phyloP scores from a whole-genome alignment of 2,888 invertebrate species.

The Steinernema hermaphroditum region DNA sequence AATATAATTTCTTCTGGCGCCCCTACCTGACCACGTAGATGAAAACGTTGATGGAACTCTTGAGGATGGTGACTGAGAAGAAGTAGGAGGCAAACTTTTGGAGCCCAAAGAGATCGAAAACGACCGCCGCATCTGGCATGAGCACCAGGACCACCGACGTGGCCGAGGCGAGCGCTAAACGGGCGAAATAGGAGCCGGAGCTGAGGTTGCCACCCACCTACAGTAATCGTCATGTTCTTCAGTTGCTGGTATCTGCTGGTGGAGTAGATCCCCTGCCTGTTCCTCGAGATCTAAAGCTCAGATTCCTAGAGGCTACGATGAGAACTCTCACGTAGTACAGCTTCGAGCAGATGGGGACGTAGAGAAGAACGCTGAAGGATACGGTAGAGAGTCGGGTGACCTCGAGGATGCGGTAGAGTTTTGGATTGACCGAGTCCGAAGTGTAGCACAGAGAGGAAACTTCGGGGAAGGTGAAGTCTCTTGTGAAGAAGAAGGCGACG shows the following conservation, averaged over 20 bases:
- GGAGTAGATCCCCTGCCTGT: background rate
- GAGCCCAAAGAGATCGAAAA: background rate
- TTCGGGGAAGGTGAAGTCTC: background rate
- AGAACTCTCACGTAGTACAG: no score
- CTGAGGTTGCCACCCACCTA: background rate
- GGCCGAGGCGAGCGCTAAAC: background rate
- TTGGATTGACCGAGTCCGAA: background rate
- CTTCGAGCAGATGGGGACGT: background rate
- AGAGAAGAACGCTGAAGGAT: background rate
- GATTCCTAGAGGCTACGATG: no score
- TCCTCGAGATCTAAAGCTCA: background rate
- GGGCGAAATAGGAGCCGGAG: no score
- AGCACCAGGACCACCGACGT: background rate
- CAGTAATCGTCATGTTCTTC: slow-evolving; percentile 2
- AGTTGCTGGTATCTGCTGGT: background rate
- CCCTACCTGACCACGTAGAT: background rate
- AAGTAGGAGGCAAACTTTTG: background rate
- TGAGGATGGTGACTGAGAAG: background rate
- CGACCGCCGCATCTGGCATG: background rate
- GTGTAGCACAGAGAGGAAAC: slow-evolving; percentile 8
- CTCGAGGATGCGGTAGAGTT: background rate
- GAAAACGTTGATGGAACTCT: background rate
- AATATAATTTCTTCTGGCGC: no score
- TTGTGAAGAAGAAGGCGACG: background rate
- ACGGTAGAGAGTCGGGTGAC: background rate